Conservation (phyloP, 2,888 invertebrate species). For the Euplexia lucipara region DNA sequence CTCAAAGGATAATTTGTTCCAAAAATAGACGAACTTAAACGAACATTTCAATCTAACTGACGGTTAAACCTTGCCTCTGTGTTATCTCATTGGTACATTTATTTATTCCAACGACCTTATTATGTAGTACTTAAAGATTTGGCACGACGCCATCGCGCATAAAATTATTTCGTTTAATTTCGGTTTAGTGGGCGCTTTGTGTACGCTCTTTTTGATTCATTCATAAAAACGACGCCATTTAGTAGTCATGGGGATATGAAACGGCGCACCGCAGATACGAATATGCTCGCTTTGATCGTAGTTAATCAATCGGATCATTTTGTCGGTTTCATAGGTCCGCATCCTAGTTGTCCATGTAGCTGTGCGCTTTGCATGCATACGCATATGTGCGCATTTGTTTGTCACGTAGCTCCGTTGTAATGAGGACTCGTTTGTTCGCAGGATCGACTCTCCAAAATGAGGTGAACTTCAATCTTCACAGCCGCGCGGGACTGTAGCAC, state of each 20-base stretch:
- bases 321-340: constrained; percentile 21
- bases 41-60: constrained; percentile 37
- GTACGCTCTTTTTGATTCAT: constrained; percentile 57
- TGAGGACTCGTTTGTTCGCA: constrained; percentile 54
- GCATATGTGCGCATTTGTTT: constrained; percentile 11
- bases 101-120: constrained; percentile 58
- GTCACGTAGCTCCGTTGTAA: constrained; percentile 22
- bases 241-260: constrained; percentile 31
- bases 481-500: constrained; percentile 42
- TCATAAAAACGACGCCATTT: constrained; percentile 39
- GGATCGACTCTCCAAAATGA: constrained; percentile 54
- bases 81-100: constrained; percentile 54
- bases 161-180: constrained; percentile 61
- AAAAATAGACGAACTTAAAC: constrained; percentile 33
- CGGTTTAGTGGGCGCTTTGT: constrained; percentile 35
- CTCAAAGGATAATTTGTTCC: constrained; percentile 35
- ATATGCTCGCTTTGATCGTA: constrained; percentile 70
- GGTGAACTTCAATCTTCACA: constrained; percentile 56
- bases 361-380: constrained; percentile 12
- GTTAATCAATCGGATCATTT: constrained; percentile 64
- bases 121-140: constrained; percentile 58
- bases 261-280: constrained; percentile 23
- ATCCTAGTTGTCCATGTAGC: constrained; percentile 13
- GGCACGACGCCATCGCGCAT: constrained; percentile 60
- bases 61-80: constrained; percentile 12